Evolutionary conservation across 2,113 vertebrate species (phyloP).

Genomic region (Serinus canaria): DNA sequence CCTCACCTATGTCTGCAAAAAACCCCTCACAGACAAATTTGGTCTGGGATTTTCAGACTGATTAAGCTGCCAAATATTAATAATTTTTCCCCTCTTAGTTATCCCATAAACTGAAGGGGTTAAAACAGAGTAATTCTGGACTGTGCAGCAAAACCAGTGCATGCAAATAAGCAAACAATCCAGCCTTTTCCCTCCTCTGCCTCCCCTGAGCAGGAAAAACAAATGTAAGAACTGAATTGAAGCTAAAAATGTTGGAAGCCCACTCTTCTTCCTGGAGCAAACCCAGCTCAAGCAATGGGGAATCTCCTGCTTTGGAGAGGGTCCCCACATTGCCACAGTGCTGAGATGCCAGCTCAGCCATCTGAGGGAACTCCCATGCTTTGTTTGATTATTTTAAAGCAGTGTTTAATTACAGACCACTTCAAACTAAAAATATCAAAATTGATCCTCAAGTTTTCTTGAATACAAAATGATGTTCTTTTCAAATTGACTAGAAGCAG

Average conservation of each 20-base stretch:
- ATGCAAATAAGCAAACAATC: neutral
- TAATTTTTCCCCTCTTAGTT: neutral
- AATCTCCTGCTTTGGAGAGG: neutral
- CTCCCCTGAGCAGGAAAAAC: neutral
- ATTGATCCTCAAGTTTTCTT: neutral
- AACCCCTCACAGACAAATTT: neutral
- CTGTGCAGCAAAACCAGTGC: fast-evolving
- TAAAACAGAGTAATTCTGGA: neutral
- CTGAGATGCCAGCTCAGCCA: neutral
- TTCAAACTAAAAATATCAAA: neutral
- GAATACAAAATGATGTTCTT: neutral
- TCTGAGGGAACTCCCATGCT: neutral
- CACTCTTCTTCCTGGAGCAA: neutral
- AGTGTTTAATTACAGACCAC: neutral
- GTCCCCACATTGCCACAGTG: fast-evolving
- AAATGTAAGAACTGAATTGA: neutral
- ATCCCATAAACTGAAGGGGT: neutral
- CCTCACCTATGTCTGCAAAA: fast-evolving
- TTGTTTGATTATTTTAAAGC: neutral
- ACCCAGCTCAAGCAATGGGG: fast-evolving
- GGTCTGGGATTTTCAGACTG: neutral
- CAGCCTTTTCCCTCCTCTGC: neutral
- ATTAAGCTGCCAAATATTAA: neutral
- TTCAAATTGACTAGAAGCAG: neutral
- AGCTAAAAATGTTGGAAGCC: neutral